Conservation (phyloP, 1,140 invertebrate species). For the Philotrypesis tridentata region DNA sequence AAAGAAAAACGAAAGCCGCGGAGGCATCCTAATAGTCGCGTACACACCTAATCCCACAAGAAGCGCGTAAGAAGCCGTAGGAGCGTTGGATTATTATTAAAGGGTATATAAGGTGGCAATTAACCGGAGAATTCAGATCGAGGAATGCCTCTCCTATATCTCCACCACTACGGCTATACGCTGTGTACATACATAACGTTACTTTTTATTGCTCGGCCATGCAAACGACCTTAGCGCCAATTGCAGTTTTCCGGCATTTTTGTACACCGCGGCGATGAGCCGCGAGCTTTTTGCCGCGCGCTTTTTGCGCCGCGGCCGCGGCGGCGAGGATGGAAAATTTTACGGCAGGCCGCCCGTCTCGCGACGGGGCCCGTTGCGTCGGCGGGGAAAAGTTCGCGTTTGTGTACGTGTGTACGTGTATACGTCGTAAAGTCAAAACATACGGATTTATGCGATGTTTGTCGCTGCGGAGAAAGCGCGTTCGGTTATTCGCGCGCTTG, state of each 20-base stretch:
- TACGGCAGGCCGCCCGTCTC: too few relatives aligned
- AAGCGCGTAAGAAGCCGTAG: neutral
- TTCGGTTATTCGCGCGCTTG: too few relatives aligned
- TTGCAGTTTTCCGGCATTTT: neutral
- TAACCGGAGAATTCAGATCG: slow-evolving; percentile 5
- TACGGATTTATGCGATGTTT: neutral
- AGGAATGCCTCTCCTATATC: neutral
- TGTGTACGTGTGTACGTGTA: too few relatives aligned
- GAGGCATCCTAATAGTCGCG: neutral
- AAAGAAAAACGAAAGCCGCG: neutral
- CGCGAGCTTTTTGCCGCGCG: neutral
- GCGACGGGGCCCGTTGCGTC: neutral
- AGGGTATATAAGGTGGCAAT: neutral
- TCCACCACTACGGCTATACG: too few relatives aligned
- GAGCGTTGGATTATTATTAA: neutral
- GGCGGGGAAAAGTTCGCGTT: too few relatives aligned
- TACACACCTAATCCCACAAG: neutral
- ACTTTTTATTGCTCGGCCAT: neutral
- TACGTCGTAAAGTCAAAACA: neutral
- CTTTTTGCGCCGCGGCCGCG: too few relatives aligned
- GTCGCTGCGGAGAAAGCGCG: neutral
- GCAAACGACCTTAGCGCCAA: neutral
- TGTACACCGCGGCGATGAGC: neutral
- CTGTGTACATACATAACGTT: neutral
- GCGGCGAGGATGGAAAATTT: neutral